Evolutionary conservation across 2,113 vertebrate species (phyloP).

Genomic region (Myanophis thanlyinensis): DNA sequence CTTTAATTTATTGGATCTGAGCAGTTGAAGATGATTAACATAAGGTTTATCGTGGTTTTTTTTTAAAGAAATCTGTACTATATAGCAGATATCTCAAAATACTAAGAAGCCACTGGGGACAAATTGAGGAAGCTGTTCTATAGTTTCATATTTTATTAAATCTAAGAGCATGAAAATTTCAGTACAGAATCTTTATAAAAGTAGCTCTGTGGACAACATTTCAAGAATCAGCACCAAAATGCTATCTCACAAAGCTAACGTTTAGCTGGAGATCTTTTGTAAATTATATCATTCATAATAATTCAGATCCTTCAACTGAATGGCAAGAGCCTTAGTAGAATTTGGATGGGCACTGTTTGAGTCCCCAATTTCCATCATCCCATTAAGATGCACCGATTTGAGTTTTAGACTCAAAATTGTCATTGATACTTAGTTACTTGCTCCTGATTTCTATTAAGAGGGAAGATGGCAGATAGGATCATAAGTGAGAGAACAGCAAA

Average conservation of each 20-base stretch:
- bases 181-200: not conserved
- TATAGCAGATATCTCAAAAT: not conserved
- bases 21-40: not conserved
- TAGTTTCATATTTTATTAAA: not conserved
- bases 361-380: not conserved
- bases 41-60: not conserved
- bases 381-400: not conserved
- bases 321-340: not conserved
- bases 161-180: not conserved
- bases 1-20: not conserved
- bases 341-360: not conserved
- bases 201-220: not conserved
- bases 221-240: not conserved
- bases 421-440: not conserved
- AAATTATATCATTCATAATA: not conserved
- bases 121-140: not conserved
- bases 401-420: not conserved
- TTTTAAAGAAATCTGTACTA: not conserved
- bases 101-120: not conserved
- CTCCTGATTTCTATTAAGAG: not conserved
- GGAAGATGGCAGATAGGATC: no score
- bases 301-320: not conserved
- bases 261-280: not conserved
- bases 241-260: not conserved
- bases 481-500: not conserved